Percentiles rank a stretch among this genome's conserved stretches.
Evolutionary conservation across 2,113 vertebrate genomes (phyloP).

Genomic region (Xiphias gladius): DNA sequence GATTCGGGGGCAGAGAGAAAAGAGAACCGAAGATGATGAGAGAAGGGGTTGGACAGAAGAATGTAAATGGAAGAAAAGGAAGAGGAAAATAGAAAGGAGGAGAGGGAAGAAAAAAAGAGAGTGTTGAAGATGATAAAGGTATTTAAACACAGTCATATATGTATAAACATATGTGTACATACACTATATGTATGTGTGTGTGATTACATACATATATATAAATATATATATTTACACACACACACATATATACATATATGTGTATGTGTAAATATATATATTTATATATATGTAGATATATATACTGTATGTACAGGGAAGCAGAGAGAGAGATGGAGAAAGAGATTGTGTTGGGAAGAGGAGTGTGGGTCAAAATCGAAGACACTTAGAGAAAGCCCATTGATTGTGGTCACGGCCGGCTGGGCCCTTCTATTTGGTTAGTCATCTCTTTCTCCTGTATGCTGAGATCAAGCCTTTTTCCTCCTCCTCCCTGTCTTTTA

Average conservation of each 20-base stretch:
- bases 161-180: no score
- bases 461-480: conserved; percentile 73
- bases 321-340: conserved; percentile 17
- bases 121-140: no score
- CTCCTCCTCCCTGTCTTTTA: conserved; percentile 57
- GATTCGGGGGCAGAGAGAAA: background rate
- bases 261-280: background rate
- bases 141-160: no score
- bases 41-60: no score
- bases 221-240: no score
- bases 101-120: no score
- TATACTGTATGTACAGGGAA: background rate
- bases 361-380: conserved; percentile 83
- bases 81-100: background rate
- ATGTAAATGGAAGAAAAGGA: background rate
- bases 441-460: conserved; percentile 88
- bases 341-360: conserved; percentile 59
- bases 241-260: background rate
- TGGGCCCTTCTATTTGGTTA: conserved; percentile 88
- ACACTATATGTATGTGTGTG: no score
- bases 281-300: background rate
- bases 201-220: no score
- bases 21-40: background rate
- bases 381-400: conserved; percentile 87
- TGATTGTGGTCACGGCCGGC: conserved; percentile 87